Evolutionary conservation across 37 sponge, comb jelly and placozoan genomes (phyloP), one percentile per base, ranked within the genome.

Genomic region (Hormiphora californensis): DNA sequence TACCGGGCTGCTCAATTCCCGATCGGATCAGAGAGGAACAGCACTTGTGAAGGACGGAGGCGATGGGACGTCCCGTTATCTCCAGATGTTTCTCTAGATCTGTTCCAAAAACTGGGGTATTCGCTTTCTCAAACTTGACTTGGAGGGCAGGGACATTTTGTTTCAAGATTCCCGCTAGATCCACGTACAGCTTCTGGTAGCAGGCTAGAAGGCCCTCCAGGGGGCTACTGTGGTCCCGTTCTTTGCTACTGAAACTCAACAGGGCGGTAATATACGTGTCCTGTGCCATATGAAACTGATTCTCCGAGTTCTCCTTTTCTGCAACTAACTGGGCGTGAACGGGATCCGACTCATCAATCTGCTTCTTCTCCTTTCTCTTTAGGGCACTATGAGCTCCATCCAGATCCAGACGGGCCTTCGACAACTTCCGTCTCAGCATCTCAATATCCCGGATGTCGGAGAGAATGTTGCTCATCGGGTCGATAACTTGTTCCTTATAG

Each of bases 231-330:
- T 73, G 81, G 35, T 73, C 81, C 46, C 40, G 25, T 28, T 73
- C 81, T 28, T 73, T 73, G 2, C 46, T 43, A 0, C 46, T 43
- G 81, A 73, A 73, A 40, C 81, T 73, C 23, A 73, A 28, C 0
- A 73, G 44, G 25, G 81, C 81, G n/a, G 81, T 73, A 0, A 73
- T 73, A 30, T 73, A 73, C 15, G 81, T 73, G 81, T 73, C 81
- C 27, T 73, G 81, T 25, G 81, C 81, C 81, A 73, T 73, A 27
- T 73, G 81, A 36, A 73, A 73, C 81, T 73, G 81, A 21, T 73
- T 73, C 0, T 43, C 21, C 1, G 81, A 43, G 27, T 73, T 73
- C 81, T 73, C 81, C 4, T 43, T 46, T 21, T 27, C 43, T 5
- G 44, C 44, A 19, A 73, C 25, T 30, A 73, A 19, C 46, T 73